A percentile compares a stretch with the other conserved stretches of the same genome.
These are phyloP conservation scores for Platalea minor DNA, from an alignment of 2,797 vertebrate genomes.

Conservation along the genomic window DNA sequence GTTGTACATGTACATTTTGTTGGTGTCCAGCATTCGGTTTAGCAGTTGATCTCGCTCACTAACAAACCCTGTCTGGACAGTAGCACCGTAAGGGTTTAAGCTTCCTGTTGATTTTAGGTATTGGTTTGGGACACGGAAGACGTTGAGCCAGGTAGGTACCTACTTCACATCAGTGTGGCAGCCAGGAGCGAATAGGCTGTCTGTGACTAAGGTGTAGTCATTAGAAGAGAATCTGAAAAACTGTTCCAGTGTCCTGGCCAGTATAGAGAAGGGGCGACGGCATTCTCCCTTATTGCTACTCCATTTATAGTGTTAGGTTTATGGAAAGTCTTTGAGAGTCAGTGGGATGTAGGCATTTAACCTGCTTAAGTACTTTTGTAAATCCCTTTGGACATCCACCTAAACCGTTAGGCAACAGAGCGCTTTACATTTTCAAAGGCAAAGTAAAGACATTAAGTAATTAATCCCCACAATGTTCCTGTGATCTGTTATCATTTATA, in stretches of 20 bases:
- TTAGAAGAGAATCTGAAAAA: background rate
- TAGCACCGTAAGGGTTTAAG: background rate
- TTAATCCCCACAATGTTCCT: background rate
- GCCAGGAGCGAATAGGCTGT: background rate
- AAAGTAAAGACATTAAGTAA: slow-evolving; percentile 3
- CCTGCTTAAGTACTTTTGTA: slow-evolving; percentile 49
- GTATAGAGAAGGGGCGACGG: background rate
- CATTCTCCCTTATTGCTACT: background rate
- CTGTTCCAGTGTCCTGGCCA: background rate
- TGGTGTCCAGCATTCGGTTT: background rate
- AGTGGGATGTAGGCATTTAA: slow-evolving; percentile 25
- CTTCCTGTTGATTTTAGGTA: background rate
- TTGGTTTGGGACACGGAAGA: background rate
- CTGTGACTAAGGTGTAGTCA: background rate
- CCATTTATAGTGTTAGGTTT: background rate
- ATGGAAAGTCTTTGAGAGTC: slow-evolving; percentile 17
- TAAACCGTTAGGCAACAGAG: slow-evolving; percentile 12
- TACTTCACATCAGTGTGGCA: background rate
- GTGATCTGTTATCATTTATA: background rate
- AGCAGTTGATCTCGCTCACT: background rate
- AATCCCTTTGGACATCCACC: slow-evolving; percentile 44
- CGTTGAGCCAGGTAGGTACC: background rate
- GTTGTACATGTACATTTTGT: fast-evolving
- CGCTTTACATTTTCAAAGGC: slow-evolving; percentile 39
- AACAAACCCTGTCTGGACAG: background rate